Evolutionary conservation across 2,797 vertebrate genomes (phyloP).

Genomic region (Megaceryle alcyon): DNA sequence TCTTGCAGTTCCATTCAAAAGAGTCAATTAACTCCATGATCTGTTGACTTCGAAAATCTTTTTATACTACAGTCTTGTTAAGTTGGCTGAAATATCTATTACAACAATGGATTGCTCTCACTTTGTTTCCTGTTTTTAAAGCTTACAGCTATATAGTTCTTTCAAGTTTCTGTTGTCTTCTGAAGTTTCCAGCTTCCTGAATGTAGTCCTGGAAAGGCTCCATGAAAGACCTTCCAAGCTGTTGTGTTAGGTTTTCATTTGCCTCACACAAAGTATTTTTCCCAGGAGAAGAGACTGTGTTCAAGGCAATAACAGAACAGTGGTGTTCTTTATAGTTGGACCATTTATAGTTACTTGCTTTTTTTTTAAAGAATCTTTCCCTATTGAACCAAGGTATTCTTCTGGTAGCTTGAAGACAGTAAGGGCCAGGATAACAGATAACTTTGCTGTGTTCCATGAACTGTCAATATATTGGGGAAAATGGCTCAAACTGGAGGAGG

Average conservation of each 20-base stretch:
- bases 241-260: neutral
- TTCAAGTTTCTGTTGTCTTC: neutral
- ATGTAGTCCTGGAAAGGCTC: neutral
- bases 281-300: neutral
- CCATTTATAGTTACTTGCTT: neutral
- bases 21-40: neutral
- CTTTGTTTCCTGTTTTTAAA: neutral
- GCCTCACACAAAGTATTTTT: neutral
- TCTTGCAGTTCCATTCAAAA: neutral
- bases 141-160: neutral
- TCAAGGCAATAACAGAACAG: neutral
- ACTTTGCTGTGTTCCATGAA: neutral
- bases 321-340: neutral
- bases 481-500: neutral
- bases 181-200: neutral
- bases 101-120: neutral
- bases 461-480: neutral
- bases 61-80: neutral
- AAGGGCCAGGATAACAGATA: neutral
- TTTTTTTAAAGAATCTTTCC: neutral
- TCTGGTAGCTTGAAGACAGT: neutral
- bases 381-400: neutral
- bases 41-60: neutral
- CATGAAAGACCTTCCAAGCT: neutral
- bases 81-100: neutral